Conservation (phyloP, 2,888 invertebrate genomes). For the Sericinus montela region DNA sequence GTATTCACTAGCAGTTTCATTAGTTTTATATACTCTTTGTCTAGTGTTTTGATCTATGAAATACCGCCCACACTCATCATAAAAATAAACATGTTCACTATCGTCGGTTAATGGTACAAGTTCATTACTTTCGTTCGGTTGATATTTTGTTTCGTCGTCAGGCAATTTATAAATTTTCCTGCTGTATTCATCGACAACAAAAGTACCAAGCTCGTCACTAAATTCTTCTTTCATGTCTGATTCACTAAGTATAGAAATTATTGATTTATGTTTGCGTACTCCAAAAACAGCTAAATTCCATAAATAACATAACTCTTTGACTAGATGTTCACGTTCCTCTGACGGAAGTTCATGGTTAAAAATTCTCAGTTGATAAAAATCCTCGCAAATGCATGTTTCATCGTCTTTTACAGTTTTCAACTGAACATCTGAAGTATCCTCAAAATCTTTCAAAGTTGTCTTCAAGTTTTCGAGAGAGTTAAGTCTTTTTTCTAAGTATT, state of each 20-base stretch:
- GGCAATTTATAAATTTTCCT: conserved; percentile 62
- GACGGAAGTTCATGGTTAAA: conserved; percentile 59
- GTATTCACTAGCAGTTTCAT: conserved; percentile 60
- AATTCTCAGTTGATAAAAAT: conserved; percentile 59
- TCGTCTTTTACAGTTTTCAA: conserved; percentile 35
- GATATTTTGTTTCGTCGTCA: conserved; percentile 49
- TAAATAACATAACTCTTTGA: conserved; percentile 59
- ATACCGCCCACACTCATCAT: conserved; percentile 69
- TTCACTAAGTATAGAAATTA: conserved; percentile 65
- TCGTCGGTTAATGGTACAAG: conserved; percentile 62
- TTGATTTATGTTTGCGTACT: conserved; percentile 51
- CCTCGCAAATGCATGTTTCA: conserved; percentile 52
- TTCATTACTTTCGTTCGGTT: conserved; percentile 56
- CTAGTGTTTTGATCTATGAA: conserved; percentile 49
- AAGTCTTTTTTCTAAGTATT: conserved; percentile 51
- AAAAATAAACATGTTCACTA: conserved; percentile 53
- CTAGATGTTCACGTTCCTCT: conserved; percentile 53
- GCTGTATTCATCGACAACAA: conserved; percentile 55
- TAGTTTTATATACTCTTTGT: conserved; percentile 63
- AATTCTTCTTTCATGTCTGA: conserved; percentile 58
- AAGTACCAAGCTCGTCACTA: conserved; percentile 60
- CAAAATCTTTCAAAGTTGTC: conserved; percentile 44
- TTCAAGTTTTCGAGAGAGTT: conserved; percentile 52
- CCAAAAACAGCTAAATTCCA: conserved; percentile 64
- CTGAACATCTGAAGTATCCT: conserved; percentile 32